These are phyloP conservation scores for Capitulum mitella DNA, from an alignment of 2,888 invertebrate species.

Conservation along the genomic window DNA sequence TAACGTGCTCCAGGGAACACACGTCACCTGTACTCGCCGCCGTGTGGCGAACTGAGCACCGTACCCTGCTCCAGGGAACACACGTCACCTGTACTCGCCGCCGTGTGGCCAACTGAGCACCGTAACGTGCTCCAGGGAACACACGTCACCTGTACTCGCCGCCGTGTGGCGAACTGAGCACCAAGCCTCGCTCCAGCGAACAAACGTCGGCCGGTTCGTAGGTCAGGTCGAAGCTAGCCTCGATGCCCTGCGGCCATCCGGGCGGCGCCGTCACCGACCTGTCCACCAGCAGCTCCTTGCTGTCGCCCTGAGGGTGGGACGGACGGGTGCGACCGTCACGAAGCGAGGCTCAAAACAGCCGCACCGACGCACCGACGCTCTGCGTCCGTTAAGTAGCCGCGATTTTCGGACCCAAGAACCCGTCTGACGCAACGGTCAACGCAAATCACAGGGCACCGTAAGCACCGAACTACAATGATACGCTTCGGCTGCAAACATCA, in stretches of 20 bases:
- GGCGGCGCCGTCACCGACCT: neutral
- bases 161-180: neutral
- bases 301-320: neutral
- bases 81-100: neutral
- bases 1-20: too few species aligned
- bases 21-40: neutral
- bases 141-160: neutral
- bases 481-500: too few species aligned
- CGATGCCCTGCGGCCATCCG: constrained; percentile 9
- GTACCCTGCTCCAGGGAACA: too few species aligned
- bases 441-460: too few species aligned
- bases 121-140: neutral
- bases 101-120: neutral
- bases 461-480: too few species aligned
- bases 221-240: constrained; percentile 1
- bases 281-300: constrained; percentile 10
- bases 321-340: too few species aligned
- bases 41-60: neutral
- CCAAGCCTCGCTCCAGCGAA: too few species aligned
- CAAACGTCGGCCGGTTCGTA: neutral
- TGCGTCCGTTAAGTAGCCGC: too few species aligned
- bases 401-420: too few species aligned
- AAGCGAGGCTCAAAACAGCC: too few species aligned
- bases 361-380: too few species aligned
- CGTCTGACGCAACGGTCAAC: too few species aligned